phyloP scores from a whole-genome alignment of 2,113 vertebrate genomes.

The Solenodon paradoxus region DNA sequence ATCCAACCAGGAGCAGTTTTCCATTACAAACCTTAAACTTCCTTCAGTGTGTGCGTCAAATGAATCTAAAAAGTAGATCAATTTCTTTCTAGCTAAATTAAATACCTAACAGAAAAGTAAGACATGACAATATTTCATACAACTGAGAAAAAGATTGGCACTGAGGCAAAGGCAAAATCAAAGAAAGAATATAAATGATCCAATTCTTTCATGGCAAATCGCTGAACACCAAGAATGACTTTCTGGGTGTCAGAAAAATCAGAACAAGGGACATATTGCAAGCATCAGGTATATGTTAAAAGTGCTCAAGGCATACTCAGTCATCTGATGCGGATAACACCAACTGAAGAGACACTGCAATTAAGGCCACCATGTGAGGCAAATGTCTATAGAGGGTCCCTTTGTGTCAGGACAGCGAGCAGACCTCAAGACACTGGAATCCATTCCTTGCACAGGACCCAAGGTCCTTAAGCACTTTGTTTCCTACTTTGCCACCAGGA shows the following conservation, averaged over 20 bases:
- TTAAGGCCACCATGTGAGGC: conserved; percentile 3
- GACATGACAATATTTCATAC: background rate
- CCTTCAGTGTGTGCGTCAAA: background rate
- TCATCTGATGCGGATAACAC: conserved; percentile 55
- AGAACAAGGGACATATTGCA: background rate
- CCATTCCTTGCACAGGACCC: conserved; percentile 55
- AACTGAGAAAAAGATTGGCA: background rate
- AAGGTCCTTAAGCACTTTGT: conserved; percentile 66
- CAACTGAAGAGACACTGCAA: conserved; percentile 43
- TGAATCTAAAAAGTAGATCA: conserved; percentile 14
- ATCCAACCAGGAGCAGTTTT: conserved; percentile 1
- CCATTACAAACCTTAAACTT: conserved; percentile 29
- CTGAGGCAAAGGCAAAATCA: background rate
- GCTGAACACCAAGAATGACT: background rate
- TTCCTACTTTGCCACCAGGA: conserved; percentile 14
- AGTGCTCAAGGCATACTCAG: conserved; percentile 46
- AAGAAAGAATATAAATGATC: background rate
- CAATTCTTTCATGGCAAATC: background rate
- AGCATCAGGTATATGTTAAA: background rate
- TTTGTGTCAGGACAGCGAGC: conserved; percentile 73
- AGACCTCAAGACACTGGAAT: conserved; percentile 67
- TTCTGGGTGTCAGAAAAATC: background rate
- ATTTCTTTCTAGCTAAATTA: conserved; percentile 36
- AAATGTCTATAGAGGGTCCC: conserved; percentile 50
- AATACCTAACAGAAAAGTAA: conserved; percentile 7